These are phyloP conservation scores for Lathronympha strigana DNA, from an alignment of 2,888 invertebrate genomes.

Conservation along the genomic window DNA sequence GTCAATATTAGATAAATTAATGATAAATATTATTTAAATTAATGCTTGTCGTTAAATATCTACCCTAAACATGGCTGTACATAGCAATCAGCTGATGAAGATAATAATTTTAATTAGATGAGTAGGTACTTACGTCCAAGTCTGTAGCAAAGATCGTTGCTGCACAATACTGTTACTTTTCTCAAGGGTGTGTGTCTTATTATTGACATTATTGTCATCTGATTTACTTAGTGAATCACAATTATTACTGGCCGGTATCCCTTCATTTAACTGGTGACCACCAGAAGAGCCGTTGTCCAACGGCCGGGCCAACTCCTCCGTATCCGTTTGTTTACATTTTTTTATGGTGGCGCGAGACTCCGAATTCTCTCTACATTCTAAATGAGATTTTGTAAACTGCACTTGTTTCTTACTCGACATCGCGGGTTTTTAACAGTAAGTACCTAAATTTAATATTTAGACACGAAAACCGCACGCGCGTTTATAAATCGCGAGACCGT, in stretches of 20 bases:
- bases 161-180: constrained; percentile 8
- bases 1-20: no score
- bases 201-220: constrained; percentile 42
- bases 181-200: neutral
- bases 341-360: constrained; percentile 5
- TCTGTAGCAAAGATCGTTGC: constrained; percentile 6
- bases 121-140: constrained; percentile 21
- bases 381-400: constrained; percentile 51
- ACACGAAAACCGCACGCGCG: neutral
- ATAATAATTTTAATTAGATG: no score
- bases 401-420: constrained; percentile 57
- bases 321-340: constrained; percentile 21
- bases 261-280: constrained; percentile 42
- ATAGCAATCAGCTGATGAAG: no score
- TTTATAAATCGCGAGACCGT: neutral
- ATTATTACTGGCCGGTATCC: constrained; percentile 48
- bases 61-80: no score
- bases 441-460: neutral
- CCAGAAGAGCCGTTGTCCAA: constrained; percentile 46
- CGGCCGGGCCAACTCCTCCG: constrained; percentile 25
- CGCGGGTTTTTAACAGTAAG: neutral
- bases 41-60: no score
- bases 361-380: constrained; percentile 46
- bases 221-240: constrained; percentile 45
- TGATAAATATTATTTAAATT: no score